A percentile compares a stretch with the other conserved stretches of the same genome.
Conservation (phyloP, 1,140 invertebrate species). For the Drosophila lowei region DNA sequence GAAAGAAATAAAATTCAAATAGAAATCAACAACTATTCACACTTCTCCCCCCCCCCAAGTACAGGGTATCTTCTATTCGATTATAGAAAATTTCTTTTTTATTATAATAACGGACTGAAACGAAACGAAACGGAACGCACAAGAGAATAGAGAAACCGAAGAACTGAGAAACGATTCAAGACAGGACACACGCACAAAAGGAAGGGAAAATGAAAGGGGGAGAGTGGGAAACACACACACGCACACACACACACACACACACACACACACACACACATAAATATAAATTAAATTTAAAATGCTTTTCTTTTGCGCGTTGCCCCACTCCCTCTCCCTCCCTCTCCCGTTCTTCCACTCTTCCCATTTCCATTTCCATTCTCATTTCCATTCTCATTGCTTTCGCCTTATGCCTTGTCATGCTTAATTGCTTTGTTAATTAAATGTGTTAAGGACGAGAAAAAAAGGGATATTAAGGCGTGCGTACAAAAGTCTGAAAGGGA, state of each 20-base stretch:
- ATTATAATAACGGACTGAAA: slow-evolving; percentile 40
- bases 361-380: slow-evolving; percentile 18
- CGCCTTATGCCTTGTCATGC: slow-evolving; percentile 74
- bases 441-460: slow-evolving; percentile 65
- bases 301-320: slow-evolving; percentile 45
- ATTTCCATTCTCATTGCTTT: slow-evolving; percentile 55
- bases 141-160: slow-evolving; percentile 24
- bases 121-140: slow-evolving; percentile 22
- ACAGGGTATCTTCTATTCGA: no score
- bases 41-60: no score
- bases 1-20: no score
- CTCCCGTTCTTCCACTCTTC: not conserved
- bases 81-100: not conserved
- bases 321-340: no score
- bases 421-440: slow-evolving; percentile 82
- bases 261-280: slow-evolving; percentile 9
- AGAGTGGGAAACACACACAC: not conserved
- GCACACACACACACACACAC: slow-evolving; percentile 3
- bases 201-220: not conserved
- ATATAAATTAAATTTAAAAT: slow-evolving; percentile 77
- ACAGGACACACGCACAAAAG: no score
- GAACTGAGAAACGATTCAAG: slow-evolving; percentile 9
- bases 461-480: slow-evolving; percentile 69
- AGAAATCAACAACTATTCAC: no score
- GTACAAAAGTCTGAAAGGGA: slow-evolving; percentile 56